A percentile compares a stretch with the other conserved stretches of the same genome.
phyloP scores from a whole-genome alignment of 1,140 invertebrate genomes.

The Sitophilus oryzae region DNA sequence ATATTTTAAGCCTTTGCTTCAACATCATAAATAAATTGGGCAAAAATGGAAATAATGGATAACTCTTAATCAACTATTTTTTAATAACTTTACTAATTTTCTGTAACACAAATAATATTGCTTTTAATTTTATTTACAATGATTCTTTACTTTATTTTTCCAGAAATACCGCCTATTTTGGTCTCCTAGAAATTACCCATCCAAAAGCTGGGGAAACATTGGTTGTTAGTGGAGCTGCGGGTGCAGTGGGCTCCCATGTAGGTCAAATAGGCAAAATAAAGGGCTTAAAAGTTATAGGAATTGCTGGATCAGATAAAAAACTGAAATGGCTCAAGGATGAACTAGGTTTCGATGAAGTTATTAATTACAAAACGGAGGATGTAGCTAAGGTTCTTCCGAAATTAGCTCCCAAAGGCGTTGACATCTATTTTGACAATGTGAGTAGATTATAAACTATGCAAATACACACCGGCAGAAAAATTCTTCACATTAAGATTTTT shows the following conservation, averaged over 20 bases:
- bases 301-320: slow-evolving; percentile 66
- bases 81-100: too few relatives aligned
- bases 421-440: slow-evolving; percentile 72
- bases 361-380: slow-evolving; percentile 64
- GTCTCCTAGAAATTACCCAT: slow-evolving; percentile 59
- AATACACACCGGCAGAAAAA: too few relatives aligned
- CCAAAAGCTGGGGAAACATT: slow-evolving; percentile 63
- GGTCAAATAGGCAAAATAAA: slow-evolving; percentile 68
- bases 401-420: slow-evolving; percentile 58
- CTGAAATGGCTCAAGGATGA: slow-evolving; percentile 56
- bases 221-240: slow-evolving; percentile 60
- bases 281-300: slow-evolving; percentile 44
- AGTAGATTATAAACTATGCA: neutral
- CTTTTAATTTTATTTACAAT: too few relatives aligned
- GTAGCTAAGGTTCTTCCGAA: slow-evolving; percentile 51
- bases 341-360: slow-evolving; percentile 60
- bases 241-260: slow-evolving; percentile 65
- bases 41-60: too few relatives aligned
- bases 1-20: too few relatives aligned
- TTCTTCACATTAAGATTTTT: too few relatives aligned
- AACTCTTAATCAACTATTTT: too few relatives aligned
- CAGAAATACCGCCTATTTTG: slow-evolving; percentile 61
- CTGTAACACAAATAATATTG: too few relatives aligned
- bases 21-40: too few relatives aligned
- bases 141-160: neutral